A percentile compares a stretch with the other conserved stretches of the same genome.
phyloP scores from a whole-genome alignment of 92 coral and sea anemone genomes.

The Umimayanthus kanabou region DNA sequence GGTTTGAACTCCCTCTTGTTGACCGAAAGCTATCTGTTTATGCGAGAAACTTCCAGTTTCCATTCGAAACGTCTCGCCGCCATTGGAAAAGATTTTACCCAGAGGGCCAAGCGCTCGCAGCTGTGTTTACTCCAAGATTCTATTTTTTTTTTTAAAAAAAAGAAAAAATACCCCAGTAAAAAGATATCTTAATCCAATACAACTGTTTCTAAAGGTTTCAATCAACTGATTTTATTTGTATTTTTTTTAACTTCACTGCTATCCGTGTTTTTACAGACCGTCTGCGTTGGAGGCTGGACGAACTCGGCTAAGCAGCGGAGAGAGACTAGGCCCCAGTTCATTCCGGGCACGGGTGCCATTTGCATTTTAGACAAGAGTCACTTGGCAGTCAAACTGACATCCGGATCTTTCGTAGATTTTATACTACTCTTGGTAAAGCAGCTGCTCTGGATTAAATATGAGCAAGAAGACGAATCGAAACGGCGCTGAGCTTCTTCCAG shows the following conservation, averaged over 20 bases:
- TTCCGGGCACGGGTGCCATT: neutral
- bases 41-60: slow-evolving; percentile 48
- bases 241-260: neutral
- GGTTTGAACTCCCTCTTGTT: slow-evolving; percentile 39
- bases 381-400: neutral
- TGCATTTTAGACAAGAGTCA: neutral
- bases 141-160: neutral
- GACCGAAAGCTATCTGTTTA: slow-evolving; percentile 46
- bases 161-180: neutral
- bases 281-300: too few species aligned
- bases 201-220: too few species aligned
- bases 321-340: slow-evolving; percentile 14
- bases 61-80: slow-evolving; percentile 52
- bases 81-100: slow-evolving; percentile 77
- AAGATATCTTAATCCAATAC: too few species aligned
- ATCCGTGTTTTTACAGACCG: too few species aligned
- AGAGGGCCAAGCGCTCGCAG: slow-evolving; percentile 58
- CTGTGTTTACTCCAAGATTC: slow-evolving; percentile 19
- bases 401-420: neutral
- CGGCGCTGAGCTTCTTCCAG: slow-evolving; percentile 26
- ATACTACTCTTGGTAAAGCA: neutral
- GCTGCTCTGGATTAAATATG: slow-evolving; percentile 8
- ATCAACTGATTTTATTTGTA: neutral
- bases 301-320: neutral
- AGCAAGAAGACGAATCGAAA: slow-evolving; percentile 17